Conservation (phyloP, 1,140 invertebrate species). For the Yoshiicerus persimilis region DNA sequence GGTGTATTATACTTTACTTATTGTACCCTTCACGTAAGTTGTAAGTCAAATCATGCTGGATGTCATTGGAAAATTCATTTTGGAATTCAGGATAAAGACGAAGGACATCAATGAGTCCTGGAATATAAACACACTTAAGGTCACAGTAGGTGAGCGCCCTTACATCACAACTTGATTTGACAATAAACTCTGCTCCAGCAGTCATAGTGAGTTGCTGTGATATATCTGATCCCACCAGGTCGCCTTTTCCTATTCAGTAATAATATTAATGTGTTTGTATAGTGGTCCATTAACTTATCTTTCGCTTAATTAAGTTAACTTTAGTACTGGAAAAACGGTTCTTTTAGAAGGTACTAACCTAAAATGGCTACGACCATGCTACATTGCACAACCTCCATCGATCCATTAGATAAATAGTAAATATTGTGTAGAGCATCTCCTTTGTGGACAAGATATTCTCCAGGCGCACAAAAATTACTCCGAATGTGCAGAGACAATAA, state of each 20-base stretch:
- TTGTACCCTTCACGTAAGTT: constrained; percentile 89
- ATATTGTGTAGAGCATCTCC: constrained; percentile 95
- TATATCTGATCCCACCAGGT: constrained; percentile 93
- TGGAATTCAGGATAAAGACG: constrained; percentile 91
- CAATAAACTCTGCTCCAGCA: constrained; percentile 69
- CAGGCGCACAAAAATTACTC: constrained; percentile 92
- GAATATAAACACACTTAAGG: constrained; percentile 89
- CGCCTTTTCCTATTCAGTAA: constrained; percentile 79
- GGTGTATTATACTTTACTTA: constrained; percentile 67
- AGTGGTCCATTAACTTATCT: background rate
- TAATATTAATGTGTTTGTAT: background rate
- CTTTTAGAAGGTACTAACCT: constrained; percentile 65
- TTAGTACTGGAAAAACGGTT: background rate
- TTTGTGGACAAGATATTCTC: constrained; percentile 94
- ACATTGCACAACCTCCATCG: constrained; percentile 97
- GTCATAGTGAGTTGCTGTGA: constrained; percentile 56
- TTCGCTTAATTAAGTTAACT: constrained; percentile 17
- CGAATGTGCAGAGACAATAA: constrained; percentile 84
- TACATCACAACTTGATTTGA: constrained; percentile 92
- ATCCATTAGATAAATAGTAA: constrained; percentile 95
- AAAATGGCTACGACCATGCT: constrained; percentile 97
- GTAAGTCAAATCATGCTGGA: constrained; percentile 92
- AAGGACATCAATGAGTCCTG: constrained; percentile 84
- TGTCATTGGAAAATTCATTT: constrained; percentile 84
- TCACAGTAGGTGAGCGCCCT: constrained; percentile 71